Percentiles rank a stretch among this genome's conserved stretches.
These are phyloP conservation scores for Trididemnum clinides DNA, from an alignment of 23 tunicate species.

Conservation along the genomic window DNA sequence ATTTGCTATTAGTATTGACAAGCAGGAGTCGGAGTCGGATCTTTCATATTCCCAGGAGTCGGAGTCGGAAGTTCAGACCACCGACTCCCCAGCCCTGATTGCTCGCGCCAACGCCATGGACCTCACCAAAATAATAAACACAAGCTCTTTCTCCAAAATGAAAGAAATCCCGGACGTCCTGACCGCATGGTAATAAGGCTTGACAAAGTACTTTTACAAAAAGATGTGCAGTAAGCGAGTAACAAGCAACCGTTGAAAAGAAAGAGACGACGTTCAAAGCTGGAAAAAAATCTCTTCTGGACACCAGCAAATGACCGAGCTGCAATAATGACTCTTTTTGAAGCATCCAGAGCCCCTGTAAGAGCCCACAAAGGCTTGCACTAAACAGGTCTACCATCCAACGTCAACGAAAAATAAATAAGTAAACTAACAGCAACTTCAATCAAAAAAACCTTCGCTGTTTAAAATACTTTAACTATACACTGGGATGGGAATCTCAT, in stretches of 20 bases:
- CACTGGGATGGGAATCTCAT: background rate
- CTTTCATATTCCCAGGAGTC: no score
- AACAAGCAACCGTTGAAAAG: background rate
- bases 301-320: background rate
- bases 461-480: background rate
- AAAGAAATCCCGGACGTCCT: background rate
- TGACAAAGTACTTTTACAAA: background rate
- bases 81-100: no score
- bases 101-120: slow-evolving; percentile 2
- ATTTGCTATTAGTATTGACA: no score
- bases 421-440: background rate
- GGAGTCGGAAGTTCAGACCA: no score
- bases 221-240: background rate
- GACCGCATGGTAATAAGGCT: background rate
- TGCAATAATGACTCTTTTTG: background rate
- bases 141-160: background rate
- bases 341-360: background rate
- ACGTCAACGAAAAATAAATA: background rate
- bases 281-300: background rate
- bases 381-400: background rate
- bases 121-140: background rate
- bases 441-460: no score
- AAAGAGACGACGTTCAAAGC: background rate
- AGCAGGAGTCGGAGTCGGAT: no score
- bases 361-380: background rate